phyloP scores from a whole-genome alignment of 2,113 vertebrate species.

The Peromyscus californicus region DNA sequence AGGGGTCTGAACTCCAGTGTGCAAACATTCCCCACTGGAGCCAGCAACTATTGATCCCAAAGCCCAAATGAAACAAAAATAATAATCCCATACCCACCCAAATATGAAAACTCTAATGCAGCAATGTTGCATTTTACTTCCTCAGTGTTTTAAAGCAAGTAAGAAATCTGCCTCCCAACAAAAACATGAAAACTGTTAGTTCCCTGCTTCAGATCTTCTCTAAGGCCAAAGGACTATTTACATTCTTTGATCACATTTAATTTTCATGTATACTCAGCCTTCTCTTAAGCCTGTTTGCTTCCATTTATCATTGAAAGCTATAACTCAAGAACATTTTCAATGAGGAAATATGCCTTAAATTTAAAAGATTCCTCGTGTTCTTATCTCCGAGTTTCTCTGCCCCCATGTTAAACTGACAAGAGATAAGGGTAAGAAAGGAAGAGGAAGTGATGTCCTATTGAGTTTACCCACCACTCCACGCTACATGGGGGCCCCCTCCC shows the following conservation, averaged over 20 bases:
- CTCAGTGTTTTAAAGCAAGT: not conserved
- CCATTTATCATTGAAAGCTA: not conserved
- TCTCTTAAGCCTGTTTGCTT: not conserved
- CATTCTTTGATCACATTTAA: not conserved
- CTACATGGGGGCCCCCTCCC: not conserved
- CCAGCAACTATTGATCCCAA: not conserved
- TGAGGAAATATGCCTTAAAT: slow-evolving; percentile 23
- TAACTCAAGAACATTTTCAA: not conserved
- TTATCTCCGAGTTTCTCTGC: not conserved
- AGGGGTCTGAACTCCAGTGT: slow-evolving; percentile 7
- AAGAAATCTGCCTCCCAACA: not conserved
- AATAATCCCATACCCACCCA: not conserved
- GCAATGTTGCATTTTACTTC: slow-evolving; percentile 1
- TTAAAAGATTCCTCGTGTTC: not conserved
- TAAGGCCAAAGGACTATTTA: not conserved
- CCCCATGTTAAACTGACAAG: not conserved
- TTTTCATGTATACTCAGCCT: not conserved
- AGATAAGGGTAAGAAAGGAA: not conserved
- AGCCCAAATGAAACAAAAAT: not conserved
- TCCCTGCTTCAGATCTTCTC: not conserved
- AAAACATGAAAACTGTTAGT: not conserved
- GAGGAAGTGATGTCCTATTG: not conserved
- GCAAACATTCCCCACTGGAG: not conserved
- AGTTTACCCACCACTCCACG: not conserved
- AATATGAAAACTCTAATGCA: not conserved